phyloP scores from a whole-genome alignment of 2,797 vertebrate species.

The Capromys pilorides region DNA sequence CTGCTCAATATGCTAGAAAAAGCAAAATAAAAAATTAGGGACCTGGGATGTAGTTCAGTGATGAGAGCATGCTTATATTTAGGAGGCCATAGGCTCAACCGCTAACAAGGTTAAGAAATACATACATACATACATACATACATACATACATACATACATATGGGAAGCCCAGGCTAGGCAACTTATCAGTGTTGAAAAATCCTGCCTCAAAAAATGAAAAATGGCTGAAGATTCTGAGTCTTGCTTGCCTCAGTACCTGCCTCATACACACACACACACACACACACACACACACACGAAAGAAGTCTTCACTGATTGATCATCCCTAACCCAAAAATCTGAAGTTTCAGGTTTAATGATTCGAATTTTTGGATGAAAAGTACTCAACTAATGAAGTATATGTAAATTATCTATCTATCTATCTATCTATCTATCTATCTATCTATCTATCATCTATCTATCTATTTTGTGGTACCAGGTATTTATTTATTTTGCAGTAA shows the following conservation, averaged over 20 bases:
- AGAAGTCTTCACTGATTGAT: background rate
- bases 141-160: no score
- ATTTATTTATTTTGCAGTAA: no score
- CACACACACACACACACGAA: no score
- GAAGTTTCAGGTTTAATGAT: background rate
- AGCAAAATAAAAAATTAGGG: background rate
- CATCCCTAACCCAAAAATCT: background rate
- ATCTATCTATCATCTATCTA: no score
- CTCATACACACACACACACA: background rate
- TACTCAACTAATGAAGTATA: background rate
- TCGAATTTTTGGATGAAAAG: background rate
- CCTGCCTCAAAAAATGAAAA: background rate
- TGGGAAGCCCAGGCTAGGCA: background rate
- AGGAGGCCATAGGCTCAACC: background rate
- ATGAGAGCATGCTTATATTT: background rate
- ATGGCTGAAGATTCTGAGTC: background rate
- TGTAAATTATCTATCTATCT: background rate
- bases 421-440: no score
- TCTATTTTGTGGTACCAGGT: no score
- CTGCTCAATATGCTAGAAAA: background rate
- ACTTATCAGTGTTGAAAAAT: background rate
- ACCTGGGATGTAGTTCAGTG: background rate
- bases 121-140: background rate
- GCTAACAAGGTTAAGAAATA: background rate
- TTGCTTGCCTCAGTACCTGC: background rate